Evolutionary conservation across 2,888 invertebrate species (phyloP).

Genomic region (Patella depressa): DNA sequence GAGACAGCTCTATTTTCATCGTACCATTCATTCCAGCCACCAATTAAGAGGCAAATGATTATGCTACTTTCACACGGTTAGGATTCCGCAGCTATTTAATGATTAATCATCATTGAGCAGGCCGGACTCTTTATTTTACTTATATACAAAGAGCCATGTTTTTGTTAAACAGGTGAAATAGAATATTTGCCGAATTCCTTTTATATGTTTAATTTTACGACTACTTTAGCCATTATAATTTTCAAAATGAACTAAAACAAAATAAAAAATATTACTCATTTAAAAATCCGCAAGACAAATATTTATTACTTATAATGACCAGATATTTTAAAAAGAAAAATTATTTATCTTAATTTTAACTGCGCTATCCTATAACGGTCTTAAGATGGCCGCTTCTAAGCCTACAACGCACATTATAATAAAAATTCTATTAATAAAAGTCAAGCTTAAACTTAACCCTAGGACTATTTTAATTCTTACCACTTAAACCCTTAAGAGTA

Average conservation of each 20-base stretch:
- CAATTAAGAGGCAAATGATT: slow-evolving; percentile 76
- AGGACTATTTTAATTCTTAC: too few species aligned
- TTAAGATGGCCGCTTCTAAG: too few species aligned
- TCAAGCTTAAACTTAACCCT: too few species aligned
- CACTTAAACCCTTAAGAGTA: background rate
- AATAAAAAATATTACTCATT: too few species aligned
- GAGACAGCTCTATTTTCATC: slow-evolving; percentile 77
- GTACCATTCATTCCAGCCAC: slow-evolving; percentile 84
- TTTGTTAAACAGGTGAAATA: slow-evolving; percentile 63
- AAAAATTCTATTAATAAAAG: too few species aligned
- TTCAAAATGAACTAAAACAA: slow-evolving; percentile 50
- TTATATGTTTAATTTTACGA: slow-evolving; percentile 9
- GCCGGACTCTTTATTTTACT: slow-evolving; percentile 42
- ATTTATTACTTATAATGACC: too few species aligned
- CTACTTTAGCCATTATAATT: background rate
- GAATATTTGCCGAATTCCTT: slow-evolving; percentile 60
- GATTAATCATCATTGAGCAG: slow-evolving; percentile 53
- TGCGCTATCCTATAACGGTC: too few species aligned
- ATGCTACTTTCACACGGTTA: slow-evolving; percentile 62
- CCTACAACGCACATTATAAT: too few species aligned
- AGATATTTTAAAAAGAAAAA: too few species aligned
- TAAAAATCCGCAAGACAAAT: too few species aligned
- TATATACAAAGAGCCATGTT: slow-evolving; percentile 52
- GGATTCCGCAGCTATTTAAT: slow-evolving; percentile 58
- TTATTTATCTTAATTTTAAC: too few species aligned